Base-by-base conservation (phyloP, 1,140 invertebrate genomes). In the Anastrepha ludens region DNA sequence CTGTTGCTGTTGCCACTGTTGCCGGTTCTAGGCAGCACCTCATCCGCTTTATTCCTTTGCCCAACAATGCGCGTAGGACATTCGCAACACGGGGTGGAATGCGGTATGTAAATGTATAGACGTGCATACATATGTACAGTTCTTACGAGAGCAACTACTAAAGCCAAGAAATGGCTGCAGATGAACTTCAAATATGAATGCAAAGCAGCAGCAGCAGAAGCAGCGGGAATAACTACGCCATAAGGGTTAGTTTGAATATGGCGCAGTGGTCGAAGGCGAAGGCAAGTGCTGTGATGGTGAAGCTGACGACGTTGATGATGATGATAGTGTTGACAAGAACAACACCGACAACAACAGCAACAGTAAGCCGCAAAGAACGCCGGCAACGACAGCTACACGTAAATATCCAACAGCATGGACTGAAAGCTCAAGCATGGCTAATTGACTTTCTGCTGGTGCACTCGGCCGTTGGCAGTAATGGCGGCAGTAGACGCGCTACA, bases 271-370 rank as follows among this genome's bases (percentile, higher is more conserved):
- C 11, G 70, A 47, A 74, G 8, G 47, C 41, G 17, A 44, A 47
- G 17, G 47, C 70, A 41, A 44, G 6, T n/a, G 44, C 20, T 47
- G n/a, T 41, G 20, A 15, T 11, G 41, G 47, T 2, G 15, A 70
- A 15, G 70, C 70, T 74, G 70, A 81, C 20, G 74, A 47, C 41
- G 74, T n/a, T 81, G 74, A 50, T 81, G 15, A 81, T 55, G 74
- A 55, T 81, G 74, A 81, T 81, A 81, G 74, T 81, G 74, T 81
- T 81, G 74, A 81, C 70, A 81, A 81, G 47, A 29, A 17, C 74
- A 81, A 81, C 44, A 81, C 2, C 50, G 15, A 15, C 74, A 81
- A 55, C 74, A 29, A 15, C 5, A n/a, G 20, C 41, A 41, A 50
- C 41, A 50, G n/a, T 55, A 11, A 81, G 47, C 74, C 4, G 6